Evolutionary conservation across 1,140 invertebrate species (phyloP).

Genomic region (Penaeus chinensis): DNA sequence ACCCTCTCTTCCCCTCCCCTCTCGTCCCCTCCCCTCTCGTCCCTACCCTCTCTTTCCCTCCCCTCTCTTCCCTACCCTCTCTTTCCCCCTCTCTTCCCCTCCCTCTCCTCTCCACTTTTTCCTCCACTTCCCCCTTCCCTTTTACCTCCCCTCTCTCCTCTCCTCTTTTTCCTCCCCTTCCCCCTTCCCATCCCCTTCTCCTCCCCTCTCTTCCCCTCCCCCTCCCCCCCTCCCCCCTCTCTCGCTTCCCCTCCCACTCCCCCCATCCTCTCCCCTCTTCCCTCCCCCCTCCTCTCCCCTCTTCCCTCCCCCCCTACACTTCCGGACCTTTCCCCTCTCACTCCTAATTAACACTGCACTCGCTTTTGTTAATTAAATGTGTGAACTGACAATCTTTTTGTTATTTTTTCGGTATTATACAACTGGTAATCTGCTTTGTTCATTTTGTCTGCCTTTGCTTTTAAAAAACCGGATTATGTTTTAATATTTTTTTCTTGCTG

Average conservation of each 20-base stretch:
- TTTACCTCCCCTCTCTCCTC: constrained; percentile 16
- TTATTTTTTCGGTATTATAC: too few relatives aligned
- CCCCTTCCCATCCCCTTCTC: not conserved
- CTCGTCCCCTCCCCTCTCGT: not conserved
- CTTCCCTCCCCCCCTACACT: too few relatives aligned
- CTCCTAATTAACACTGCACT: too few relatives aligned
- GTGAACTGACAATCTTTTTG: too few relatives aligned
- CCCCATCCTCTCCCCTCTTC: not conserved
- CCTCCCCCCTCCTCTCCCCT: not conserved
- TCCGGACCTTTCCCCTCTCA: too few relatives aligned
- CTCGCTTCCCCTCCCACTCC: not conserved
- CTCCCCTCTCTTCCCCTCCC: not conserved
- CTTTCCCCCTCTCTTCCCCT: constrained; percentile 11
- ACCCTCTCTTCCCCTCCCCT: too few relatives aligned
- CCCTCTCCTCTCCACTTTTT: not conserved
- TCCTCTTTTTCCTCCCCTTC: constrained; percentile 27
- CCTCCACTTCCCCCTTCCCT: not conserved
- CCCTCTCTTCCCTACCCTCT: not conserved
- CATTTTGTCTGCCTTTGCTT: too few relatives aligned
- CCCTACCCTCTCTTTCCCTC: not conserved
- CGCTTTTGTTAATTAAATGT: too few relatives aligned
- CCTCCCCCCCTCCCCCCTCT: not conserved
- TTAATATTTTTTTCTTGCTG: too few relatives aligned
- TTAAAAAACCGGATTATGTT: too few relatives aligned
- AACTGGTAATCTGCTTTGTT: too few relatives aligned